phyloP scores from a whole-genome alignment of 2,113 vertebrate genomes.

The Lepus timidus region DNA sequence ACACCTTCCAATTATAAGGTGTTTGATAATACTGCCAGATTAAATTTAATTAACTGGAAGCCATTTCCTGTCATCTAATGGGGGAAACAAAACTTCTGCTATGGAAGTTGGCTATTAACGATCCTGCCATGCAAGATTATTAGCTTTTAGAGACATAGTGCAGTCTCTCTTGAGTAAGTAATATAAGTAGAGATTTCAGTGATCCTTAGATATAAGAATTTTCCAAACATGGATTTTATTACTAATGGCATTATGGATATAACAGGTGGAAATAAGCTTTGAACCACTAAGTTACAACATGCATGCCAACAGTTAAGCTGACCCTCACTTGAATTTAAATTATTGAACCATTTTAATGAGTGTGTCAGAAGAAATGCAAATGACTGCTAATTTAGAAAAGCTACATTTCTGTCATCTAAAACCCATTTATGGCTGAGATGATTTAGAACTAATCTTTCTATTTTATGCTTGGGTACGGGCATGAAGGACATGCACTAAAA shows the following conservation, averaged over 20 bases:
- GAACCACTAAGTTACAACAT: slow-evolving; percentile 81
- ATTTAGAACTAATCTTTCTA: slow-evolving; percentile 89
- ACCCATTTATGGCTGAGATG: slow-evolving; percentile 86
- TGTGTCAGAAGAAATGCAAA: slow-evolving; percentile 90
- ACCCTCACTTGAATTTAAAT: slow-evolving; percentile 87
- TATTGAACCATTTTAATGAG: slow-evolving; percentile 90
- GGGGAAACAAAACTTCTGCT: slow-evolving; percentile 48
- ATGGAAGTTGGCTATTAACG: slow-evolving; percentile 19
- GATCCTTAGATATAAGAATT: slow-evolving; percentile 68
- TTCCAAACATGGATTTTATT: slow-evolving; percentile 79
- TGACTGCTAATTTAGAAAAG: slow-evolving; percentile 89
- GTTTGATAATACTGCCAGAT: slow-evolving; percentile 36
- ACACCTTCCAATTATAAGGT: slow-evolving; percentile 51
- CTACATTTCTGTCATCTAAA: slow-evolving; percentile 88
- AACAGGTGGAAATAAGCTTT: slow-evolving; percentile 82
- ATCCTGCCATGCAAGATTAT: background rate
- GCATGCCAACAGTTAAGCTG: slow-evolving; percentile 78
- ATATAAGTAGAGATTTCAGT: slow-evolving; percentile 9
- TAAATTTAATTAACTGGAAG: slow-evolving; percentile 71
- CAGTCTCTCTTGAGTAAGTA: slow-evolving; percentile 54
- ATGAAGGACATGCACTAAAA: slow-evolving; percentile 86
- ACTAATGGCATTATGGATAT: slow-evolving; percentile 66
- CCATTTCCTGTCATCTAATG: slow-evolving; percentile 40
- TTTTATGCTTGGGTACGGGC: slow-evolving; percentile 85
- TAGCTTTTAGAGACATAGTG: slow-evolving; percentile 34